These are phyloP conservation scores for Gambusia affinis DNA, from an alignment of 2,113 vertebrate species.

Conservation along the genomic window DNA sequence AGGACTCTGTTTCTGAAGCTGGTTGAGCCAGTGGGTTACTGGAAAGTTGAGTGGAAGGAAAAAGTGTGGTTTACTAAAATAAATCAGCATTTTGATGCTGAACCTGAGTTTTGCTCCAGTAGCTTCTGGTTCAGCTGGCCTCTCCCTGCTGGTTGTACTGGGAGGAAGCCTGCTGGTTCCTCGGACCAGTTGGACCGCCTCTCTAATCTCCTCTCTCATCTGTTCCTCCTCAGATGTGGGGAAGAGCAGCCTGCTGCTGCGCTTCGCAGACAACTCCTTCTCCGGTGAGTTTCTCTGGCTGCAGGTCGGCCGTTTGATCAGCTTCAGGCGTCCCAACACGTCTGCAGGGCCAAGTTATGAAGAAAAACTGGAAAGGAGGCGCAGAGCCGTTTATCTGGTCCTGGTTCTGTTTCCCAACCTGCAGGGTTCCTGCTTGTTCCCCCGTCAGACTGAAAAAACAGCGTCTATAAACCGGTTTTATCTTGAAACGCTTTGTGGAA, in stretches of 20 bases:
- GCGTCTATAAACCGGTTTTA: too few species aligned
- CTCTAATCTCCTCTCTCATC: constrained; percentile 11
- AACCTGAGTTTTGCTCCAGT: neutral
- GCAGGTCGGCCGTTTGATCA: constrained; percentile 11
- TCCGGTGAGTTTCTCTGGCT: constrained; percentile 75
- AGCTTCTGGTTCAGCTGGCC: neutral
- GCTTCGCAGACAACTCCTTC: constrained; percentile 87
- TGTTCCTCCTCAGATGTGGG: constrained; percentile 80
- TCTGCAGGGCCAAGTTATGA: neutral
- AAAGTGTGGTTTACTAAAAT: neutral
- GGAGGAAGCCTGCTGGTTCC: neutral
- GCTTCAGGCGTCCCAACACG: neutral
- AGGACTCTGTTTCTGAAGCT: neutral
- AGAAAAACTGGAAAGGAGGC: neutral
- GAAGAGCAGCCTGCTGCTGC: constrained; percentile 86
- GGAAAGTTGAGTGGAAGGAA: neutral
- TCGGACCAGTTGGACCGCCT: neutral
- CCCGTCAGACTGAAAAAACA: too few species aligned
- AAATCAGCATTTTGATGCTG: neutral
- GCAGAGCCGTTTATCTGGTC: neutral
- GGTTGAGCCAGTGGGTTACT: neutral
- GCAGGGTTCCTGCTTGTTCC: too few species aligned
- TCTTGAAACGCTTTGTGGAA: too few species aligned
- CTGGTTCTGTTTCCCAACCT: neutral
- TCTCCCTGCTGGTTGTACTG: neutral